A percentile compares a stretch with the other conserved stretches of the same genome.
phyloP scores from a whole-genome alignment of 2,888 invertebrate species.

The Coelinius sp. region DNA sequence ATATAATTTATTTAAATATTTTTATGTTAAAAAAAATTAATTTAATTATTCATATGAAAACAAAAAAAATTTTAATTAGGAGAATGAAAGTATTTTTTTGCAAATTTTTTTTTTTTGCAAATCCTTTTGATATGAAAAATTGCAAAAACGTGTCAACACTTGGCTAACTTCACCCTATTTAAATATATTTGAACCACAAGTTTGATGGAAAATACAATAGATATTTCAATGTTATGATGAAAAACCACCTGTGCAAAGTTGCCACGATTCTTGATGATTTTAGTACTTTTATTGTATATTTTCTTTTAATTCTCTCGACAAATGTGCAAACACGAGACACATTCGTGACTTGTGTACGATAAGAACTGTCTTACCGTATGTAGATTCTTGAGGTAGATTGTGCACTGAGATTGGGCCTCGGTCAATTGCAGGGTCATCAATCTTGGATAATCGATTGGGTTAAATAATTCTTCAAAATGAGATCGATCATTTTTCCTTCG shows the following conservation, averaged over 20 bases:
- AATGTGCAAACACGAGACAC: conserved; percentile 41
- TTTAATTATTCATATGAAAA: too few species aligned
- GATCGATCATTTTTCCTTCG: background rate
- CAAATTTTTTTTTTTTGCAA: too few species aligned
- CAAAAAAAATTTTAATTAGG: too few species aligned
- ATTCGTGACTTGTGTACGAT: conserved; percentile 46
- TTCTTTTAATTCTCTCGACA: background rate
- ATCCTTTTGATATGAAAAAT: too few species aligned
- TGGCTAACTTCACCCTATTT: too few species aligned
- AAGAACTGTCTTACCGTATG: conserved; percentile 25
- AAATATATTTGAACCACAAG: too few species aligned
- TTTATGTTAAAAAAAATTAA: too few species aligned
- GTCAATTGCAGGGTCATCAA: conserved; percentile 21
- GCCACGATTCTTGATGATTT: background rate
- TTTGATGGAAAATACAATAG: too few species aligned
- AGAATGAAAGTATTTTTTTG: too few species aligned
- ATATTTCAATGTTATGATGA: background rate
- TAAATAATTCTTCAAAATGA: background rate
- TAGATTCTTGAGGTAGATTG: conserved; percentile 26
- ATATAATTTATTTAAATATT: too few species aligned
- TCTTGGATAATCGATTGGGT: conserved; percentile 29
- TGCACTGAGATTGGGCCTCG: conserved; percentile 17
- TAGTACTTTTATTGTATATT: background rate
- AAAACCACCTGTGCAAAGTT: conserved; percentile 17
- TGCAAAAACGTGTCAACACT: too few species aligned